phyloP scores from a whole-genome alignment of 2,797 vertebrate species.

The Cyclopterus lumpus region DNA sequence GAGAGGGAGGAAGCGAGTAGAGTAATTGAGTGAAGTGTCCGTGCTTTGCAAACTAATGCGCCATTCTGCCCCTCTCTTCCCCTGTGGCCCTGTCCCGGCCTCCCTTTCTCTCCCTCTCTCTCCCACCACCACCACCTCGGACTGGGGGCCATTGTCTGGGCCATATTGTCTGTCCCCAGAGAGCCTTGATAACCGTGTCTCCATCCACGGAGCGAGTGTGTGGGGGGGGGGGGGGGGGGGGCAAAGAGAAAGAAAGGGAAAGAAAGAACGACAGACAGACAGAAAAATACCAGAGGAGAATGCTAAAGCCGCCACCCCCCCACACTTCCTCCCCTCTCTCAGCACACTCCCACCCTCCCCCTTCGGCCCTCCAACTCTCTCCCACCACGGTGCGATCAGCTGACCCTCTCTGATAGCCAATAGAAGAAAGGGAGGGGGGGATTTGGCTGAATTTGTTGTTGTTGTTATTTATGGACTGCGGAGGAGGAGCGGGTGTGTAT shows the following conservation, averaged over 20 bases:
- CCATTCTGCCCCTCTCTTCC: constrained; percentile 75
- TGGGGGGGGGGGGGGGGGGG: constrained; percentile 35
- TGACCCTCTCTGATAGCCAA: constrained; percentile 71
- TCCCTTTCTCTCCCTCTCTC: constrained; percentile 21
- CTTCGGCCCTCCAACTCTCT: constrained; percentile 47
- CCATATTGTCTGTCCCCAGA: constrained; percentile 79
- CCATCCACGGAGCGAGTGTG: constrained; percentile 74
- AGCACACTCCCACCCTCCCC: constrained; percentile 42
- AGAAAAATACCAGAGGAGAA: constrained; percentile 84
- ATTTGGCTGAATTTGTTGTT: constrained; percentile 48
- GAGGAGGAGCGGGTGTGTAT: neutral
- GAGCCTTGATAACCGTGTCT: constrained; percentile 88
- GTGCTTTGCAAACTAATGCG: constrained; percentile 83
- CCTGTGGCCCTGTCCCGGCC: constrained; percentile 73
- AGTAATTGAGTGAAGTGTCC: constrained; percentile 81
- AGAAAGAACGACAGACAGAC: constrained; percentile 70
- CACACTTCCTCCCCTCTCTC: constrained; percentile 49
- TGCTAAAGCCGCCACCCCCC: constrained; percentile 66
- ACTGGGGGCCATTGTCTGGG: constrained; percentile 79
- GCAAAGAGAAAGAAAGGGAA: constrained; percentile 56
- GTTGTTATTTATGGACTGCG: constrained; percentile 53
- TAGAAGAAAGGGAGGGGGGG: constrained; percentile 22
- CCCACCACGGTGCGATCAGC: constrained; percentile 75
- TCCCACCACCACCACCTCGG: constrained; percentile 64
- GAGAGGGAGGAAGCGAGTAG: constrained; percentile 56